These are phyloP conservation scores for Phyllotreta cruciferae DNA, from an alignment of 2,888 invertebrate genomes.

Conservation along the genomic window DNA sequence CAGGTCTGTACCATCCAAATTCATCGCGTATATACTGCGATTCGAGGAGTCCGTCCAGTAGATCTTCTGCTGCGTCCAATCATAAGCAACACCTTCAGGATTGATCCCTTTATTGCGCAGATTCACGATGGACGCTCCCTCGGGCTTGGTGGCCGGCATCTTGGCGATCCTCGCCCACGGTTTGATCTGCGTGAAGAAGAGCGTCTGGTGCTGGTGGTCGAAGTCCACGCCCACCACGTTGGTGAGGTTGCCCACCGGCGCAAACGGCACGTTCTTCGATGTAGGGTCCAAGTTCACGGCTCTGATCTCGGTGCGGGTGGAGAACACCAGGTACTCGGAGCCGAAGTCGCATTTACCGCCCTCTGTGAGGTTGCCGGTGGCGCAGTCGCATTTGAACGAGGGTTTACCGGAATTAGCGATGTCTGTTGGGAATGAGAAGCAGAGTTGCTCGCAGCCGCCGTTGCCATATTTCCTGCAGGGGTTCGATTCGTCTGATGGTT, in stretches of 20 bases:
- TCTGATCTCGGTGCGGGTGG: conserved; percentile 92
- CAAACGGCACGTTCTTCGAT: conserved; percentile 83
- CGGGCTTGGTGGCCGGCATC: conserved; percentile 76
- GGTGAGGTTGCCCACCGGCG: conserved; percentile 83
- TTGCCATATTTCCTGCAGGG: conserved; percentile 80
- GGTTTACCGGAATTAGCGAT: conserved; percentile 59
- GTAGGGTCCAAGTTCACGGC: conserved; percentile 88
- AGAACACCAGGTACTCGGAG: conserved; percentile 90
- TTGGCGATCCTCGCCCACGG: conserved; percentile 90
- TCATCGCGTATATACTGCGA: conserved; percentile 94
- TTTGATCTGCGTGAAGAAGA: conserved; percentile 92
- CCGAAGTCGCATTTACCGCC: conserved; percentile 80
- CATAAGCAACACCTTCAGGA: conserved; percentile 91
- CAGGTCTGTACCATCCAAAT: conserved; percentile 83
- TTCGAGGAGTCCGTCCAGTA: conserved; percentile 98
- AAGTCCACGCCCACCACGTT: conserved; percentile 96
- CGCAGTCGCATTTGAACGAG: conserved; percentile 86
- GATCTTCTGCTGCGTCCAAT: conserved; percentile 97
- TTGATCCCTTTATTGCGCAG: conserved; percentile 83
- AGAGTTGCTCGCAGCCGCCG: conserved; percentile 92
- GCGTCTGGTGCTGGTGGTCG: conserved; percentile 84
- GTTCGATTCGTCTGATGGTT: conserved; percentile 83
- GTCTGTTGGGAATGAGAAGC: conserved; percentile 88
- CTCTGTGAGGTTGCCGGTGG: conserved; percentile 78
- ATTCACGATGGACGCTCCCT: conserved; percentile 67